phyloP scores from a whole-genome alignment of 2,888 invertebrate species.

The Drosophila prolongata region DNA sequence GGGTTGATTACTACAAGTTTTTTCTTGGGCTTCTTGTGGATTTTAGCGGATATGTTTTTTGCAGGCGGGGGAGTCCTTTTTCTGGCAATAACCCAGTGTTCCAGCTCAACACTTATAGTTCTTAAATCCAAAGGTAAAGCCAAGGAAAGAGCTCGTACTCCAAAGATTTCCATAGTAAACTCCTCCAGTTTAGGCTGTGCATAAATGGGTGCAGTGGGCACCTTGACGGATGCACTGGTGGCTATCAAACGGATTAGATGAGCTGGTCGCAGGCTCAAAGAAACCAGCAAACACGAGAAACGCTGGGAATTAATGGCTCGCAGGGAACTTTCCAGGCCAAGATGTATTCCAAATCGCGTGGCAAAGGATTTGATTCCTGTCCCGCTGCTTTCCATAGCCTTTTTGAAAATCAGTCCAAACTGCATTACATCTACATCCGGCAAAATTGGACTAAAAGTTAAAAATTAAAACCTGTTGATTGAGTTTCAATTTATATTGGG shows the following conservation, averaged over 20 bases:
- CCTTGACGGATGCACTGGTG: constrained; percentile 63
- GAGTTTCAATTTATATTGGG: background rate
- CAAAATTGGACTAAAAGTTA: constrained; percentile 62
- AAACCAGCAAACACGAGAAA: constrained; percentile 72
- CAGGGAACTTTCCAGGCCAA: constrained; percentile 75
- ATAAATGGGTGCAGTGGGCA: constrained; percentile 66
- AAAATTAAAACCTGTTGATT: background rate
- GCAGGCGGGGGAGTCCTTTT: constrained; percentile 8
- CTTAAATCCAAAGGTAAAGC: constrained; percentile 57
- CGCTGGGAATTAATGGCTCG: constrained; percentile 68
- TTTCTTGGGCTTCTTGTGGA: constrained; percentile 13
- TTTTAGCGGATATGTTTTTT: background rate
- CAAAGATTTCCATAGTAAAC: constrained; percentile 68
- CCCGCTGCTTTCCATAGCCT: constrained; percentile 38
- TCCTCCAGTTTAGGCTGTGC: constrained; percentile 75
- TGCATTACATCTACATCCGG: constrained; percentile 56
- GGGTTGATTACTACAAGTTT: background rate
- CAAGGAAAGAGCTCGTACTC: constrained; percentile 63
- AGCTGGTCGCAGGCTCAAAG: constrained; percentile 71
- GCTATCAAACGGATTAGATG: constrained; percentile 71
- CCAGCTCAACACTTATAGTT: constrained; percentile 47
- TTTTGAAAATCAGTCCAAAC: constrained; percentile 49
- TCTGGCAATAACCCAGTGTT: constrained; percentile 61
- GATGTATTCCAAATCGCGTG: constrained; percentile 53
- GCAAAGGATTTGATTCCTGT: constrained; percentile 50